Evolutionary conservation across 2,797 vertebrate species (phyloP), one percentile per base, ranked within the genome.

Genomic region (Sebastes iracundus): DNA sequence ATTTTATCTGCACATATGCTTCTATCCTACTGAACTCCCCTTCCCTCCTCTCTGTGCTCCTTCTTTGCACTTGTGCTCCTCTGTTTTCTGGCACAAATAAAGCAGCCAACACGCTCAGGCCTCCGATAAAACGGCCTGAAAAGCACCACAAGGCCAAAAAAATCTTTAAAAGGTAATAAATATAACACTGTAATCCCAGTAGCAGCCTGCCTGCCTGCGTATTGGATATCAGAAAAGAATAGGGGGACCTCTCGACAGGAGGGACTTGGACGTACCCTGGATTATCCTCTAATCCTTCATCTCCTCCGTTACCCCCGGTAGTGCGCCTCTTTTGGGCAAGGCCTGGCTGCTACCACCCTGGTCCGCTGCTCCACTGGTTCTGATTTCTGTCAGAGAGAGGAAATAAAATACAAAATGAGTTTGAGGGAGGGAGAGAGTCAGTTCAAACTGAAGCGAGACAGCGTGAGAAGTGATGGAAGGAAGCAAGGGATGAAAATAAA

Each of bases 231-330:
- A 63, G 67, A 63, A 83, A 83, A 87, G 49, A 64, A 42, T 33
- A 55, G 38, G 58, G 70, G 70, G 25, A 28, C 25, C n/a, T 63
- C 72, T 87, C 74, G 13, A 84, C 86, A 84, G 89, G 79, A 86
- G 83, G 82, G 74, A 84, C 72, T 80, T 86, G 69, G 38, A 91
- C 81, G 11, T 91, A 92, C 90, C 87, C 84, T 82, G 85, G 94
- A 94, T 96, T 94, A 95, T 91, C 82, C 74, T 80, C 66, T 95
- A 95, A 96, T 94, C 89, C 90, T 80, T 89, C 77, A 77, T 91
- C 84, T 81, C 75, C 85, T 72, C 83, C 23, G 69, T 79, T 79
- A 38, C 79, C 77, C 79, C 75, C 20, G 5, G 71, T 16, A 46
- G 77, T 63, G 68, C 1, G 72, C 53, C 38, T 80, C 70, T 80